Conservation (phyloP, 2,797 vertebrate species). For the Lates japonicus region DNA sequence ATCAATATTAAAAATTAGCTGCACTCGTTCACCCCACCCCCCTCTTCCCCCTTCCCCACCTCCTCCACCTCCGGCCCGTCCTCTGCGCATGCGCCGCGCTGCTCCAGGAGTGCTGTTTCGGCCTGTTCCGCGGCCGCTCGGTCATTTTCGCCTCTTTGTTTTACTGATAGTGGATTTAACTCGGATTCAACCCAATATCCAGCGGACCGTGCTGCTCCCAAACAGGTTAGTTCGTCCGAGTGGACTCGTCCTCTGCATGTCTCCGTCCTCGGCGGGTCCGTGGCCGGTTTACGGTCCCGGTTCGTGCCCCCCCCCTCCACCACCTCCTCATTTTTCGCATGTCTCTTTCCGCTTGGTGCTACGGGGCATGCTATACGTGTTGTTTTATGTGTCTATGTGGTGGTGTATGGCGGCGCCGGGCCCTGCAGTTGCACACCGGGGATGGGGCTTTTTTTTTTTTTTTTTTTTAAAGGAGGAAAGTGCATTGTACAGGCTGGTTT, state of each 20-base stretch:
- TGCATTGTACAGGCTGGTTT: conserved; percentile 62
- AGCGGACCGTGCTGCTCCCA: conserved; percentile 79
- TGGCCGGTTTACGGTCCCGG: conserved; percentile 60
- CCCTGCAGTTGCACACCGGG: conserved; percentile 83
- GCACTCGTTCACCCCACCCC: conserved; percentile 48
- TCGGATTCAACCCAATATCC: conserved; percentile 85
- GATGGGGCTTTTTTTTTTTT: conserved; percentile 50
- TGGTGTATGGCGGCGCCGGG: conserved; percentile 85
- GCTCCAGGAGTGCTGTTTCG: conserved; percentile 86
- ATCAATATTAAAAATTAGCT: conserved; percentile 55
- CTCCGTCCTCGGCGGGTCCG: conserved; percentile 42
- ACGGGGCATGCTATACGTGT: conserved; percentile 84
- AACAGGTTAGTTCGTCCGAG: conserved; percentile 84
- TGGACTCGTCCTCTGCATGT: conserved; percentile 32
- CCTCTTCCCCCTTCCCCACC: conserved; percentile 11
- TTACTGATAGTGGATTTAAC: conserved; percentile 92
- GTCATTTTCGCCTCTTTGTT: conserved; percentile 99
- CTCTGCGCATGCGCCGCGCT: conserved; percentile 88
- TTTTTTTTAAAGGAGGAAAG: conserved; percentile 59
- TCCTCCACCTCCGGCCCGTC: conserved; percentile 4
- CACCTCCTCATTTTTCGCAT: conserved; percentile 69
- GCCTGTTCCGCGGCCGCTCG: conserved; percentile 92
- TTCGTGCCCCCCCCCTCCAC: conserved; percentile 66
- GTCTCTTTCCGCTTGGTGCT: conserved; percentile 81
- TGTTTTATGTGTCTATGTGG: conserved; percentile 74